Conservation (phyloP, 2,888 invertebrate genomes). For the Lampropteryx suffumata region DNA sequence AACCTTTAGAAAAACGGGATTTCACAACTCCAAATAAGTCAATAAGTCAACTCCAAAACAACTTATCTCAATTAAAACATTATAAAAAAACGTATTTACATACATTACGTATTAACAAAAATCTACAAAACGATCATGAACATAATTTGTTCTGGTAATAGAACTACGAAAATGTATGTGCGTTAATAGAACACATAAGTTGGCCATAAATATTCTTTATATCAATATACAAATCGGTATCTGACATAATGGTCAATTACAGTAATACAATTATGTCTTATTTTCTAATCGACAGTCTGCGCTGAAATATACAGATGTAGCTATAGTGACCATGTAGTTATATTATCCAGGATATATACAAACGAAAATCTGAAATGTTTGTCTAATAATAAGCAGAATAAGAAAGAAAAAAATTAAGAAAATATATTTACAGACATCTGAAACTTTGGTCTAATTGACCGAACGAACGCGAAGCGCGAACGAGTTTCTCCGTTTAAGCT, state of each 20-base stretch:
- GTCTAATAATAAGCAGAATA: too few species aligned
- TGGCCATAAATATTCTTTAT: conserved; percentile 33
- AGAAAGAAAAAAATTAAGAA: too few species aligned
- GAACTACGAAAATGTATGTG: conserved; percentile 14
- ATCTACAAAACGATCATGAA: conserved; percentile 25
- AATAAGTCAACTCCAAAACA: not conserved
- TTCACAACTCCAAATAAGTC: not conserved
- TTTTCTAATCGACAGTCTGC: conserved; percentile 21
- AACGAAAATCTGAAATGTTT: too few species aligned
- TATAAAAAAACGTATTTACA: conserved; percentile 4
- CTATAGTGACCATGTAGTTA: conserved; percentile 12
- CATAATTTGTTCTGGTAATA: conserved; percentile 31
- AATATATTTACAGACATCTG: too few species aligned
- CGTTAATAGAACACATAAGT: conserved; percentile 15
- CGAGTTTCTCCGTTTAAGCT: too few species aligned
- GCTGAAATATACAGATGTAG: conserved; percentile 18
- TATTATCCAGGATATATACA: not conserved
- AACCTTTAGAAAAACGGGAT: too few species aligned
- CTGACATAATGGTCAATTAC: conserved; percentile 31
- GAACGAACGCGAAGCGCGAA: too few species aligned
- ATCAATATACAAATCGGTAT: conserved; percentile 30
- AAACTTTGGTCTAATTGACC: too few species aligned
- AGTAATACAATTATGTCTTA: conserved; percentile 32
- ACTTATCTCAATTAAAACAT: conserved; percentile 5
- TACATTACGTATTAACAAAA: conserved; percentile 16